Percentiles rank a stretch among this genome's conserved stretches.
These are phyloP conservation scores for Heterodera carotae DNA, from an alignment of 1,140 invertebrate genomes.

Conservation along the genomic window DNA sequence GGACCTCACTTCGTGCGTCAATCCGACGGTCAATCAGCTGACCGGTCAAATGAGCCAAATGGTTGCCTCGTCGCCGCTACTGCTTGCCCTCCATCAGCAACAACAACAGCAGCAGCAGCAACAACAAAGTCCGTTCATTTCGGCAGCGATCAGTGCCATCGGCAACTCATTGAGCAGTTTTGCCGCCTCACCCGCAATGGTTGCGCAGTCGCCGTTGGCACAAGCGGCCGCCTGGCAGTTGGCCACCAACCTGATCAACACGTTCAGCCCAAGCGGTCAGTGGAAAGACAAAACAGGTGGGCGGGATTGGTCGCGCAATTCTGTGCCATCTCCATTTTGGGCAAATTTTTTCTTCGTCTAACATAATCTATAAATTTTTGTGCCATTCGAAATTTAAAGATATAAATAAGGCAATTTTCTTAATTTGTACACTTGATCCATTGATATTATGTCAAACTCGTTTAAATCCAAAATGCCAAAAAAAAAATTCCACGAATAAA, in stretches of 20 bases:
- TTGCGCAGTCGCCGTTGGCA: slow-evolving; percentile 3
- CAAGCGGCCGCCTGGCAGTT: slow-evolving; percentile 17
- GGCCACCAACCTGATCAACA: slow-evolving; percentile 18
- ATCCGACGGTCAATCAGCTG: slow-evolving; percentile 29
- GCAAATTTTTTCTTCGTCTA: too few species aligned
- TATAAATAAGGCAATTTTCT: too few species aligned
- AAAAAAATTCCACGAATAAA: too few species aligned
- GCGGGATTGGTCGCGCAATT: too few species aligned
- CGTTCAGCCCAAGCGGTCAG: slow-evolving; percentile 19
- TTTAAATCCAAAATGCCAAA: too few species aligned
- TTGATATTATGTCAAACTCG: too few species aligned
- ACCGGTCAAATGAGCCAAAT: slow-evolving; percentile 23
- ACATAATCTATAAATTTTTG: too few species aligned
- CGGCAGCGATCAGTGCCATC: slow-evolving; percentile 22
- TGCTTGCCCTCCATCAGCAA: slow-evolving; percentile 22
- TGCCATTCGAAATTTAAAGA: too few species aligned
- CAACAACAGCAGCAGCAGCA: slow-evolving; percentile 10
- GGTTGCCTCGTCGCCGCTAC: slow-evolving; percentile 25
- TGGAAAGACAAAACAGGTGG: background rate
- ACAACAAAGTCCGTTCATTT: slow-evolving; percentile 24
- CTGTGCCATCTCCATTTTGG: too few species aligned
- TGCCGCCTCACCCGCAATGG: slow-evolving; percentile 16
- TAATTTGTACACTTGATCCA: too few species aligned
- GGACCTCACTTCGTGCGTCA: slow-evolving; percentile 44
- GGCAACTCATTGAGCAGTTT: slow-evolving; percentile 17